Base-by-base conservation (phyloP, 1,140 invertebrate species). In the Drosophila nasuta region DNA sequence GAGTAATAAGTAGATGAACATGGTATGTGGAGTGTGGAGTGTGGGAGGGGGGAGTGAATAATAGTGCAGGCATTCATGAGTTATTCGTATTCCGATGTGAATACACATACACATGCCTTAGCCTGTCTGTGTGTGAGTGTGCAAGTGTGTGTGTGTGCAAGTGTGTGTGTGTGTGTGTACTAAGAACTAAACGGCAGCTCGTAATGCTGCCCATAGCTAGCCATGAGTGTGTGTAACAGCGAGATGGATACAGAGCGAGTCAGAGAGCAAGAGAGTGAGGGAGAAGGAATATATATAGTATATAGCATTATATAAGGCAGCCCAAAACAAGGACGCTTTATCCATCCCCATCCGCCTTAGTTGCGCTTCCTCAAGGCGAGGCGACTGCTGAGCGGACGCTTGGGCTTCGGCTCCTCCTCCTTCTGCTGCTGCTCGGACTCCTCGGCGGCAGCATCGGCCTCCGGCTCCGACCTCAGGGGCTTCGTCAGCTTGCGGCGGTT, bases 331-430 rank as follows among this genome's bases (percentile, higher is more conserved):
- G 35, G 35, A 38, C 10, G 35, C 35, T 38, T 38, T 49, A 49
- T 25, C 4, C 11, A n/a, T 30, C 7, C 25, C 41, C 30, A 33
- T 41, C 6, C 54, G n/a, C 10, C 8, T 75, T 81, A 92, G 58
- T 88, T 91, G 79, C 91, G 91, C 66, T 91, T 92, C 74, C 91
- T 81, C 74, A 92, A 79, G 60, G 83, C 79, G 65, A 92, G 62
- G 43, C 91, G 91, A 38, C 58, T 65, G 30, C 69, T 70, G 15
- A 89, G 71, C 28, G 91, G 83, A 51, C 91, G 91, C 72, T 89
- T 92, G 25, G 81, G 87, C 57, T 92, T 92, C 25, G 81, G 51
- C 57, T 88, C 85, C 77, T 92, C 91, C 79, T 92, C 91, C 72
- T 92, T 92, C 17, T 85, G 81, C 56, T 91, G 81, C 54, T 89